Conservation (phyloP, 2,888 invertebrate genomes). For the Tanypteryx hageni region DNA sequence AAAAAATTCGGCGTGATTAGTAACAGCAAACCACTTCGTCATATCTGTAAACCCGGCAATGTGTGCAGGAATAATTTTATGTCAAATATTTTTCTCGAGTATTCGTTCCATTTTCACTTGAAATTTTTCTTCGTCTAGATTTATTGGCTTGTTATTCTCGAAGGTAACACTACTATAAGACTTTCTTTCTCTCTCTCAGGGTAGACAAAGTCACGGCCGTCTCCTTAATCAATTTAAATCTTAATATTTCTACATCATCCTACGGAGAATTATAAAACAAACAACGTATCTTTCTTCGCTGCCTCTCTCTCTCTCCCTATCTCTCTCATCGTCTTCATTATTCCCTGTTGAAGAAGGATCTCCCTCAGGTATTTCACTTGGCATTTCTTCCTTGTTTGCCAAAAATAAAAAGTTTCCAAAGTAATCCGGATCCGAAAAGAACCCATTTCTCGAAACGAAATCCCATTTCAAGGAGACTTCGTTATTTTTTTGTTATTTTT, state of each 20-base stretch:
- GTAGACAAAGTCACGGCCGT: constrained; percentile 9
- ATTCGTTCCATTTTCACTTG: too few species aligned
- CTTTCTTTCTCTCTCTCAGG: not conserved
- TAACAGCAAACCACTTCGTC: too few species aligned
- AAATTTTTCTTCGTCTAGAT: too few species aligned
- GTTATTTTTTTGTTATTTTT: constrained; percentile 18
- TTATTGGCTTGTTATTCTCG: too few species aligned
- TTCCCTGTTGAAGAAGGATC: not conserved
- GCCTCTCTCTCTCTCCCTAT: constrained; percentile 67
- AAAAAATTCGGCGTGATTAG: too few species aligned
- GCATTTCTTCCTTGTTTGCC: constrained; percentile 46
- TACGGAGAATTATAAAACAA: constrained; percentile 39
- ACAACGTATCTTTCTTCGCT: constrained; percentile 69
- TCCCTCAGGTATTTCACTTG: not conserved
- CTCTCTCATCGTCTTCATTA: not conserved
- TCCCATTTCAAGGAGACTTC: constrained; percentile 51
- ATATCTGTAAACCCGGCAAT: too few species aligned
- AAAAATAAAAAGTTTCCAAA: constrained; percentile 33
- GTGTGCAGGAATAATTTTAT: too few species aligned
- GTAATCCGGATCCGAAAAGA: constrained; percentile 51
- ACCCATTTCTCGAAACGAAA: constrained; percentile 53
- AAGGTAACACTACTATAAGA: too few species aligned
- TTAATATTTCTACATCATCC: constrained; percentile 34
- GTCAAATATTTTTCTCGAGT: too few species aligned
- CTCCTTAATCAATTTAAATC: constrained; percentile 35